Base-by-base conservation (phyloP, 2,888 invertebrate genomes). In the Dendrolimus pini region DNA sequence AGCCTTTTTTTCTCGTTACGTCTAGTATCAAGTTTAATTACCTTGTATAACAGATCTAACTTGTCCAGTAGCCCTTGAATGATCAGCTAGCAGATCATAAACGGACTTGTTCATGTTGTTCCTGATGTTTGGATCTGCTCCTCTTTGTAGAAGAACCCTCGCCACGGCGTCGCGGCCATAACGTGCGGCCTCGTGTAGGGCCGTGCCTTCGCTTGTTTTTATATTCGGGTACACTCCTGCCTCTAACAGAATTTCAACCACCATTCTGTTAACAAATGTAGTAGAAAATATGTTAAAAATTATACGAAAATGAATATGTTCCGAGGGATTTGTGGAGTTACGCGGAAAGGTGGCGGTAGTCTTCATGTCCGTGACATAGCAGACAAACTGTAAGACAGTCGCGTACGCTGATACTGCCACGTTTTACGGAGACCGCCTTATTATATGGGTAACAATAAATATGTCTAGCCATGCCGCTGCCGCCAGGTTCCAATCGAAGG, bases 141-240 rank as follows among this genome's bases (percentile, higher is more conserved):
- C 97, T 67, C 94, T 93, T 62, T 95, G 94, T 13, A 98, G 89
- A 52, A 98, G 91, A 0, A 96, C 93, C 58, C 95, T 92, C 30
- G 97, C 97, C 14, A 98, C 97, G 60, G 96, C 95, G 66, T 96
- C 94, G 83, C 98, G 97, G 14, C 98, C 98, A 80, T 95, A 97
- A 41, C 97, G 92, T 0, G 97, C 97, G 0, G 98, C 98, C 80
- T 98, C 98, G 89, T 98, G 98, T 62, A 99, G 92, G 0, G 98
- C 96, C 7, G 97, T 97, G 0, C 98, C 98, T 47, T 94, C 94
- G 61, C 95, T 94, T 12, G 98, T 97, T 68, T 95, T 91, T 47
- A 96, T 93, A 85, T 98, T 98, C 7, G 98, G 96, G 79, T 96
- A 95, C 71, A 98, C 95, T 0, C 98, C 98, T 14, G 96, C 95